phyloP scores from a whole-genome alignment of 2,888 invertebrate species.

The Pollenia griseotomentosa region DNA sequence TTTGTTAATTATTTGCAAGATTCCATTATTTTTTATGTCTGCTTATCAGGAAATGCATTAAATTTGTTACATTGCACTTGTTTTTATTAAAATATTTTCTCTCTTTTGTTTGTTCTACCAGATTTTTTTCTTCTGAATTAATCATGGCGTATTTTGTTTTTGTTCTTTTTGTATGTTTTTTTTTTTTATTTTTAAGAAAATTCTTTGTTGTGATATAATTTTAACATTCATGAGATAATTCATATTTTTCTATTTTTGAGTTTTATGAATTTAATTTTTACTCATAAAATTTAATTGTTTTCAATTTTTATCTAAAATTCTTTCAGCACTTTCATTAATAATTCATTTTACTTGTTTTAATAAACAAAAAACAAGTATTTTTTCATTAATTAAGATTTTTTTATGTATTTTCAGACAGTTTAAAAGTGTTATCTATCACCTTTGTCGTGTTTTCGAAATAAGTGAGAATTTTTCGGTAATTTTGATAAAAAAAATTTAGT shows the following conservation, averaged over 20 bases:
- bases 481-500: conserved; percentile 9
- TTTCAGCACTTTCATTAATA: conserved; percentile 56
- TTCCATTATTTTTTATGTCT: conserved; percentile 9
- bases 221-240: conserved; percentile 54
- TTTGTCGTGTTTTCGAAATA: conserved; percentile 2
- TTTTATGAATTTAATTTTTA: conserved; percentile 27
- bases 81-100: not conserved
- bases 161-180: not conserved
- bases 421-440: conserved; percentile 28
- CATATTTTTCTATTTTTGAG: conserved; percentile 34
- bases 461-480: conserved; percentile 20
- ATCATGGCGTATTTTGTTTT: conserved; percentile 26
- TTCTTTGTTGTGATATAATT: conserved; percentile 31
- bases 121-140: conserved; percentile 47
- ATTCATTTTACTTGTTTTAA: conserved; percentile 44
- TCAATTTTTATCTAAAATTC: conserved; percentile 31
- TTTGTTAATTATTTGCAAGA: conserved; percentile 11
- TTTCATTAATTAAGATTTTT: conserved; percentile 36
- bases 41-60: conserved; percentile 45
- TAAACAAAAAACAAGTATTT: not conserved
- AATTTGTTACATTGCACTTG: conserved; percentile 43
- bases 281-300: conserved; percentile 2
- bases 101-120: conserved; percentile 27
- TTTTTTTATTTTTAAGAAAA: not conserved
- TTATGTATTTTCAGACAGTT: conserved; percentile 3